Evolutionary conservation across 2,797 vertebrate genomes (phyloP), one percentile per base, ranked within the genome.

Genomic region (Neomorphus geoffroyi): DNA sequence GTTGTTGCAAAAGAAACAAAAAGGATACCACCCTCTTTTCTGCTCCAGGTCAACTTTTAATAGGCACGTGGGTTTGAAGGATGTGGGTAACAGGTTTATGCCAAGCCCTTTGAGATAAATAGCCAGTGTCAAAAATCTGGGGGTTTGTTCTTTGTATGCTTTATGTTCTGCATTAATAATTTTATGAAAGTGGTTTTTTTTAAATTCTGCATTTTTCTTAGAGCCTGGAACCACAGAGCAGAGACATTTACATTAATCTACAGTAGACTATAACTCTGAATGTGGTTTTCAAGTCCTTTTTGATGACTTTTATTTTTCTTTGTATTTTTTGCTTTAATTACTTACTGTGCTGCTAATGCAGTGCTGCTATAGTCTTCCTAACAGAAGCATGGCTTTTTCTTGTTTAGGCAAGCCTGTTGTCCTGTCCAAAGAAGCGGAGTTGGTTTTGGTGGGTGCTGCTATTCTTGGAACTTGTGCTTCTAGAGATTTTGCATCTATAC

Each of bases 401-500:
- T 96, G 71, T 32, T 10, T 91, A 99, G 99, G 99, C 39, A 94
- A 99, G 86, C 98, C 99, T 48, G 97, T 99, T 62, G 98, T 99
- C 88, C 95, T 99, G 93, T 98, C 99, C 30, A 98, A 98, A 94
- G 99, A 99, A 97, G 98, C 96, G 84, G 99, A 99, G 96, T 99
- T 99, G 56, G 99, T 99, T 80, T 95, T 99, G 78, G 97, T 99
- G 80, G 99, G 99, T 48, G 98, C 99, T 90, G 98, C 99, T 82
- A 95, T 99, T 93, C 98, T 99, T 83, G 99, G 99, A 92, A 99
- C 99, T 39, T 99, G 98, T 97, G 99, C 99, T 53, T 99, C 99
- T 32, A 98, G 96, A 61, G 98, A 99, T 96, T 99, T 98, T 95
- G 62, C 95, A 85, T 98, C 98, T 35, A 98, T 99, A 87, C 98